A percentile compares a stretch with the other conserved stretches of the same genome.
Conservation (phyloP, 2,797 vertebrate species). For the Alcedo atthis region DNA sequence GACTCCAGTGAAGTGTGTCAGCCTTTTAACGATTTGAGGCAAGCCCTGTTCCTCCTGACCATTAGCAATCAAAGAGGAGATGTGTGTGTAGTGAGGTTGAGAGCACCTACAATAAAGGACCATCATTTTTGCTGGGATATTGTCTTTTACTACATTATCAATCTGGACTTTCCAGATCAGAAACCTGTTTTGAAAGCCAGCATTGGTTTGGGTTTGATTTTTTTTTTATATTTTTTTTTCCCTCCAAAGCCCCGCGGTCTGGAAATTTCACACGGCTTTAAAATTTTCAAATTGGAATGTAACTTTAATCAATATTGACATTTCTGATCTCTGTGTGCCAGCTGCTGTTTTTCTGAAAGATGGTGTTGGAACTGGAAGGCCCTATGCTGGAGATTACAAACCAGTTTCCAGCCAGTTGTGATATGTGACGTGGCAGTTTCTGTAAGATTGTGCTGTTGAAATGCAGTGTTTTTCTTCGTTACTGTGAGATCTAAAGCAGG, state of each 20-base stretch:
- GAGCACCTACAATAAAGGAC: neutral
- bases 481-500: neutral
- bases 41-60: neutral
- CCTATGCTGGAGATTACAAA: neutral
- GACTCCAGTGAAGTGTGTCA: neutral
- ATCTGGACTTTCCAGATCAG: neutral
- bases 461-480: slow-evolving; percentile 16
- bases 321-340: neutral
- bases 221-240: neutral
- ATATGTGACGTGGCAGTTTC: slow-evolving; percentile 12
- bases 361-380: neutral
- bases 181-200: neutral
- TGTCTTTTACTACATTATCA: neutral
- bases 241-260: neutral
- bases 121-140: neutral
- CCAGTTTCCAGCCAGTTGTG: neutral
- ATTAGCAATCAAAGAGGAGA: neutral
- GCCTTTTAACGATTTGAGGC: neutral
- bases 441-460: neutral
- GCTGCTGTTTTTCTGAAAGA: neutral
- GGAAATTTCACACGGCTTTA: neutral
- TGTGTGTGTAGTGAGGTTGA: neutral
- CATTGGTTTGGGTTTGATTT: neutral
- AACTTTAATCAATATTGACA: neutral
- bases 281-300: neutral